Evolutionary conservation across 2,113 vertebrate species (phyloP), one percentile per base, ranked within the genome.

Genomic region (Opisthocomus hoazin): DNA sequence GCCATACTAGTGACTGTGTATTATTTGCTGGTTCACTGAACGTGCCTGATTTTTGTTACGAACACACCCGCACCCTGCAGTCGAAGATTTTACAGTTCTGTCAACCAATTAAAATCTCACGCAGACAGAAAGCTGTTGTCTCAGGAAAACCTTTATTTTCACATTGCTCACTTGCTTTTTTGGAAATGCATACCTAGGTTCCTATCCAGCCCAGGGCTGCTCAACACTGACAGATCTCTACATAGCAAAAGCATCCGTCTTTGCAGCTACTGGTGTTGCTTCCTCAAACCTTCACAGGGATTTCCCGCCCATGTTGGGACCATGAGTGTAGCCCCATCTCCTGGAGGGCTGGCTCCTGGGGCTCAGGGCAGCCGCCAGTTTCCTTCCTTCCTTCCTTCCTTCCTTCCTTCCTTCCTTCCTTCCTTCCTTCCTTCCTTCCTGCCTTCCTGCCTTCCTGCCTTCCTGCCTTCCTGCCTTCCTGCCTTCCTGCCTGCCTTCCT

Each of bases 261-360:
- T 43, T 29, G 61, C 29, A 50, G 34, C 21, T 29, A 15, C 39
- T 9, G 15, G 9, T 0, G 0, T 30, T 80, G 63, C 8, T 12
- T 60, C 32, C 21, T 75, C 45, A 15, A 36, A 53, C 20, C 51
- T 87, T 15, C n/a, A 23, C n/a, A 27, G 75, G 36, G n/a, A n/a
- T 63, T 88, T 81, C 41, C n/a, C 2, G 0, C 26, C 30, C 3
- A 2, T 11, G 15, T 2, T 54, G 20, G 43, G 63, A 9, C 17
- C 23, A 14, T 56, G 50, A 77, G 20, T 2, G 1, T 30, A 41
- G 34, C 48, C 16, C 22, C 7, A n/a, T 3, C 11, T 27, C 24
- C 26, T 0, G 0, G 39, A 39, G 10, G 24, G 15, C 2, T 29
- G 21, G 48, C 4, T 36, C 26, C 7, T 0, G 2, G 32, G 41